Conservation (phyloP, 2,113 vertebrate genomes). For the Alethe diademata region DNA sequence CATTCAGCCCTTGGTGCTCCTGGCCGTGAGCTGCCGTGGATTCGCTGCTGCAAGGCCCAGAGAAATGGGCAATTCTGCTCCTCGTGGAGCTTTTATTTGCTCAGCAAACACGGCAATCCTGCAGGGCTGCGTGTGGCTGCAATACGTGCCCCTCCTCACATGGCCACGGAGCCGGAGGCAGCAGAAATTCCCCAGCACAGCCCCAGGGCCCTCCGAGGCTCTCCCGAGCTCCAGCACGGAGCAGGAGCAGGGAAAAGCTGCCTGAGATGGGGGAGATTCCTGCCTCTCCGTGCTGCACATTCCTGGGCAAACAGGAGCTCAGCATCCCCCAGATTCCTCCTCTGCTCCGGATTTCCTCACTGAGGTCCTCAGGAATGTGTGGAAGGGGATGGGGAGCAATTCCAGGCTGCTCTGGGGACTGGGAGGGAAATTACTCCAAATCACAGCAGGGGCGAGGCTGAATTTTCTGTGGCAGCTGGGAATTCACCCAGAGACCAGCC, state of each 20-base stretch:
- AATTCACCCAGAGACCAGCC: not conserved
- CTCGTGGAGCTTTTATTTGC: not conserved
- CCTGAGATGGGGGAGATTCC: not conserved
- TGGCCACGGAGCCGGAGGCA: not conserved
- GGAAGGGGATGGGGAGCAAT: not conserved
- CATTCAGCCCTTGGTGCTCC: not conserved
- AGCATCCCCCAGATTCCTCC: not conserved
- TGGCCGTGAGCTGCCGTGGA: not conserved
- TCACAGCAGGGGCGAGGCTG: fast-evolving
- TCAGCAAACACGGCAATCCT: not conserved
- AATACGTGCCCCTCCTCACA: not conserved
- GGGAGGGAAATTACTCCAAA: not conserved
- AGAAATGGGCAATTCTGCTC: not conserved
- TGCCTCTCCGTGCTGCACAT: fast-evolving
- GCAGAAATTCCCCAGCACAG: too few species aligned
- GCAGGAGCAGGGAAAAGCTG: not conserved
- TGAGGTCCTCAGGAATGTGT: fast-evolving
- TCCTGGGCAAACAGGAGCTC: not conserved
- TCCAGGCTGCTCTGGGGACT: not conserved
- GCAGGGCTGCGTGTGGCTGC: fast-evolving
- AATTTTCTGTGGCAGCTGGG: not conserved
- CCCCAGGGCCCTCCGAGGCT: too few species aligned
- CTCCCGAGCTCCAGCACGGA: not conserved
- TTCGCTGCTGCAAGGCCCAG: not conserved
- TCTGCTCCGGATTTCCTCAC: fast-evolving